Evolutionary conservation across 2,797 vertebrate genomes (phyloP).

Genomic region (Podarcis lilfordi): DNA sequence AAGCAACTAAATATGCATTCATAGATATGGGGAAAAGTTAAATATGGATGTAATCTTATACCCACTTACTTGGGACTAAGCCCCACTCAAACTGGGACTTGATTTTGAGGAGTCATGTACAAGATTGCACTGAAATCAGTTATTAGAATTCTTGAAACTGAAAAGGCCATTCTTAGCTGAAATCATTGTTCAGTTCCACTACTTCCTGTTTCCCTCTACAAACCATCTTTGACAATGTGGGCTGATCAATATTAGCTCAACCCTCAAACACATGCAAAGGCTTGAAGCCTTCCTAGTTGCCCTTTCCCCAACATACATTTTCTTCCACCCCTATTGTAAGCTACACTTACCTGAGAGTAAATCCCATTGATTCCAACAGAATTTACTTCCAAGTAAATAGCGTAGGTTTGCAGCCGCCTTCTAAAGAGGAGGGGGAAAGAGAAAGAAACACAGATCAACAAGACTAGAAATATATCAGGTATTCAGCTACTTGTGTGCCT

Average conservation of each 20-base stretch:
- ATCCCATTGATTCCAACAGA: constrained; percentile 6
- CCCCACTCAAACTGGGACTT: background rate
- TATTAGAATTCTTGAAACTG: background rate
- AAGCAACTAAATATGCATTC: background rate
- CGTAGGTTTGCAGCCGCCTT: background rate
- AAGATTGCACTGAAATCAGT: background rate
- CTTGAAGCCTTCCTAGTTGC: background rate
- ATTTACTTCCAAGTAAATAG: constrained; percentile 22
- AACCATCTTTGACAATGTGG: background rate
- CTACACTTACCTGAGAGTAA: constrained; percentile 14
- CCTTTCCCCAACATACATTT: background rate
- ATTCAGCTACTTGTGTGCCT: background rate
- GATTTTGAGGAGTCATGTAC: background rate
- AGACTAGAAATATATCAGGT: background rate
- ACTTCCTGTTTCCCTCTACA: background rate
- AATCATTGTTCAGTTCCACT: background rate
- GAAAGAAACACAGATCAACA: background rate
- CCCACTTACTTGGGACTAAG: background rate
- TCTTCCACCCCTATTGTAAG: background rate
- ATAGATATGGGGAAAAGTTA: background rate
- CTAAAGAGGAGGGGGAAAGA: constrained; percentile 6
- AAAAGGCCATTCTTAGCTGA: background rate
- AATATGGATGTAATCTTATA: background rate
- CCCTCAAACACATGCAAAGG: background rate
- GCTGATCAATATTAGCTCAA: background rate